phyloP scores from a whole-genome alignment of 2,888 invertebrate genomes.

The Aporophyla lueneburgensis region DNA sequence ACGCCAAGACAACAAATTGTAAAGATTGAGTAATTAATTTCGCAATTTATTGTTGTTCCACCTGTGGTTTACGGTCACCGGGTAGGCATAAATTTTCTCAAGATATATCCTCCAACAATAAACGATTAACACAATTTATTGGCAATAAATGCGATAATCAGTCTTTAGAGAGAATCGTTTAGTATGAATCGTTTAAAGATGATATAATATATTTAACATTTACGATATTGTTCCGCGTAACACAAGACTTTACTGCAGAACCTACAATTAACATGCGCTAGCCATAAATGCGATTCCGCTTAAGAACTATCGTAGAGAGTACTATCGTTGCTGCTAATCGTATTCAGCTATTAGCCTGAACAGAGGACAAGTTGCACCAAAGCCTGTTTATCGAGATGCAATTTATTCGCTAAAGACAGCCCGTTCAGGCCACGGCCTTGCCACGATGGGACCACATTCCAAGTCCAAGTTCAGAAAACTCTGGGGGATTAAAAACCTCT shows the following conservation, averaged over 20 bases:
- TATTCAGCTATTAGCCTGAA: conserved; percentile 81
- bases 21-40: conserved; percentile 17
- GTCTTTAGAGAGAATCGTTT: too few relatives aligned
- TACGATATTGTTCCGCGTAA: conserved; percentile 37
- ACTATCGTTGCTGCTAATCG: conserved; percentile 78
- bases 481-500: conserved; percentile 80
- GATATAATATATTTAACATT: conserved; percentile 25
- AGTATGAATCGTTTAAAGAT: neutral
- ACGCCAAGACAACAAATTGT: conserved; percentile 4
- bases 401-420: conserved; percentile 88
- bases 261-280: conserved; percentile 69
- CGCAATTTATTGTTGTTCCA: conserved; percentile 12
- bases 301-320: conserved; percentile 73
- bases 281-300: conserved; percentile 80
- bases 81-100: neutral
- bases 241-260: conserved; percentile 41
- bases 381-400: conserved; percentile 85
- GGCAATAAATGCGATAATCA: neutral
- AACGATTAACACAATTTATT: conserved; percentile 17
- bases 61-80: conserved; percentile 19
- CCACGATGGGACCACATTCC: conserved; percentile 85
- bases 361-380: conserved; percentile 74
- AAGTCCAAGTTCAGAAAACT: conserved; percentile 82
- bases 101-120: neutral
- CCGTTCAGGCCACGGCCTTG: conserved; percentile 83